Base-by-base conservation (phyloP, 2,113 vertebrate genomes). In the Nerophis lumbriciformis region DNA sequence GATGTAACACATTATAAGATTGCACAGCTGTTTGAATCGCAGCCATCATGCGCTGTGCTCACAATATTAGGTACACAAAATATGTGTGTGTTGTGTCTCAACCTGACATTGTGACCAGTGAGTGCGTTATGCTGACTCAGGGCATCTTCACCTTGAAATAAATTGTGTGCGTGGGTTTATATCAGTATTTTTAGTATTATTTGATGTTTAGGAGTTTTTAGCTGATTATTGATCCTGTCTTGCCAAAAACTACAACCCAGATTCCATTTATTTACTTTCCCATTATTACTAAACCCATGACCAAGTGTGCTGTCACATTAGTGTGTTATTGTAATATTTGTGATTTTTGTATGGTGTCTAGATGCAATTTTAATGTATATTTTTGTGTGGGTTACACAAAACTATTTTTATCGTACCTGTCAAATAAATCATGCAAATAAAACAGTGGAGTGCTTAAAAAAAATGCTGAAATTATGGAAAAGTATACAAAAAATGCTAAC, bases 351-450 rank as follows among this genome's bases (percentile, higher is more conserved):
- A 37, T 55, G 59, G 48, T 61, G 42, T 38, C 38, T 48, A 38
- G 44, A 51, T 49, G 28, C 60, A 75, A 36, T 68, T 44, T 66
- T 56, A 45, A 57, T 57, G 44, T 14, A 53, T 63, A 52, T 9
- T 15, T 57, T n/a, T 15, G 19, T 59, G 19, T 45, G 7, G 28
- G 55, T 21, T n/a, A 60, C 50, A 56, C 19, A 57, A 49, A 57
- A 48, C 55, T 28, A 62, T 59, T 66, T 53, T 62, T 65, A n/a
- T 16, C 69, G 53, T 65, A 59, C 44, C 55, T 76, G 73, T 73
- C 59, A 80, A 82, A 81, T 78, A 80, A 79, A 83, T 19, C 62
- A 65, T 3, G 35, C 15, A 11, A 38, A 37, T n/a, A 8, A 15
- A n/a, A 14, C 21, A 53, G 12, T 4, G 12, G 0, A 11, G 5